Evolutionary conservation across 2,797 vertebrate species (phyloP), one percentile per base, ranked within the genome.

Genomic region (Mormyrops boulengeri): DNA sequence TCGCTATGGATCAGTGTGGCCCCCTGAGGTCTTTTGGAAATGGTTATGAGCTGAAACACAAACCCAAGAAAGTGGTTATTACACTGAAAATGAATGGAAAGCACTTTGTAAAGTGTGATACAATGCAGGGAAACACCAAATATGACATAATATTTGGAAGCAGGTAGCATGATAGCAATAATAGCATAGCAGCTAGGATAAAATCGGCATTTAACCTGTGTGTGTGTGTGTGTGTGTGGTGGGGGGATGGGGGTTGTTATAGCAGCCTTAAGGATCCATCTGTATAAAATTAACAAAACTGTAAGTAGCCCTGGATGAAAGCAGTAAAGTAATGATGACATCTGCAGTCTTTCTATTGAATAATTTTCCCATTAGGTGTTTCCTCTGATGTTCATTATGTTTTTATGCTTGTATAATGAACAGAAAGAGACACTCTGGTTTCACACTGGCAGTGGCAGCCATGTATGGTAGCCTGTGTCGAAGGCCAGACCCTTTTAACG

Each of bases 401-500:
- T 73, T 73, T 73, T 73, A 2, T 34, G 66, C 66, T 14, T 5
- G 30, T 34, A 69, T 34, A 73, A 73, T 73, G 26, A 69, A 69
- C 62, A 34, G 11, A 69, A 69, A 69, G 26, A 69, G 62, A 69
- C 22, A 1, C 22, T 69, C 2, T 69, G 62, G 9, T 30, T 34
- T 69, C 62, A 4, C 62, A 30, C 62, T 69, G 62, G 62, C 22
- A 69, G 62, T 1, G 62, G 2, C 0, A 8, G 17, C 17, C 9
- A 22, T 47, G 41, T 66, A 11, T 53, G 14, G 12, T 34, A 34
- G 30, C 30, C 30, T 38, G 17, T 82, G 41, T 11, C 11, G 44
- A 22, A 82, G 77, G 38, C 8, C 41, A 47, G 17, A 22, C 38
- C 92, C 92, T 95, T 93, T 93, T 94, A 94, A 95, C 90, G 91